Base-by-base conservation (phyloP, 2,888 invertebrate species). In the Euphydryas editha region DNA sequence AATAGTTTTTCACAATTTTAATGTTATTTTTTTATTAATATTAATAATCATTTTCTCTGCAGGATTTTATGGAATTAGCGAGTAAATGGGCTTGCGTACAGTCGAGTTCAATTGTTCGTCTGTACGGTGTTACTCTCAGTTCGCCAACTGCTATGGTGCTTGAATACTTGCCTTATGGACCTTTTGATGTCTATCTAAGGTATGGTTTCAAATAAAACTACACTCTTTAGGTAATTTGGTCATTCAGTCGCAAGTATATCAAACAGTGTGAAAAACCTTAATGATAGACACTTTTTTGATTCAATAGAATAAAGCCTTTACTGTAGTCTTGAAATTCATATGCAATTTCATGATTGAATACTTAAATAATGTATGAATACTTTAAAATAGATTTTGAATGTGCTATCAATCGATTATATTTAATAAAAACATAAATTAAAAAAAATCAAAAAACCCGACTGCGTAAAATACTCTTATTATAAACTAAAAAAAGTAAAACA, bases 61-160 rank as follows among this genome's bases (percentile, higher is more conserved):
- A 96, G 95, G 96, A 96, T 74, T 97, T 97, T 82, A 93, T 97
- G 67, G 95, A 96, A 74, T 85, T 97, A 72, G 95, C 96, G 0
- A 95, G 96, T 47, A 95, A 95, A 73, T 97, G 97, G 96, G 95
- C 96, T 54, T 95, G 95, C 76, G 93, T 97, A 73, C 95, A 96
- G 79, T 96, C 96, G 1, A 95, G 95, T 63, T 95, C 96, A 5
- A 94, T 98, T 78, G 95, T 97, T 0, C 94, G 96, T 70, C 82
- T 97, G 62, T 96, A 95, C 78, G 98, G 97, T 0, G 92, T 97
- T 42, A 96, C 97, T 0, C 89, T 97, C 46, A 94, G 95, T 67
- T 95, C 95, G 67, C 96, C 97, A 4, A 95, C 97, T 36, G 96
- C 97, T 0, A 94, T 98, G 90, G 95, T 98, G 20, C 92, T 97